Evolutionary conservation across 2,888 invertebrate species (phyloP), one percentile per base, ranked within the genome.

Genomic region (Abrostola triplasia): DNA sequence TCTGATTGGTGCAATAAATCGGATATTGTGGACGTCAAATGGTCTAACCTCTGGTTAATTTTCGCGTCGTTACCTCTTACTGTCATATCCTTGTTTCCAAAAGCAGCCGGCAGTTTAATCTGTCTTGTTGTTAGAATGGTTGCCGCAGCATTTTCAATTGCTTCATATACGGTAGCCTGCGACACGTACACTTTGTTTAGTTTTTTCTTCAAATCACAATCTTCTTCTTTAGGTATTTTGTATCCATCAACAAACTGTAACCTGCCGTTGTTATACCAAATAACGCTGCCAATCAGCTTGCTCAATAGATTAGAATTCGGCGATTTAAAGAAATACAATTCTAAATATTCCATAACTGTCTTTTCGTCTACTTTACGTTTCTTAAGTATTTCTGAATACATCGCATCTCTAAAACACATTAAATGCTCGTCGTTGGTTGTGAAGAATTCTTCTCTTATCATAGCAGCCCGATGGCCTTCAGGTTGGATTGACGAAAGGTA

Each of bases 11-110:
- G n/a, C 12, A 60, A 40, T 9, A 68, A 40, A n/a, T 53, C 47
- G 2, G 50, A 11, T 0, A 61, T 12, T 60, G 37, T 56, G 1
- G 49, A 41, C 36, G 36, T 53, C 9, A 67, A 42, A 36, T 44
- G 24, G 0, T 67, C 40, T 42, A 60, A 40, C 8, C 40, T 42
- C 0, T 38, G 54, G 37, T 58, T 62, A 38, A 58, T 44, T 37
- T 62, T 69, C 1, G 11, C 36, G 10, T 60, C 49, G 10, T 52
- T 63, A 1, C 75, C 71, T 52, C 64, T 62, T 37, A 77, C 41
- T n/a, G 61, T 62, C 36, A 77, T 41, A 40, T 77, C 75, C n/a
- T 44, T 52, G 44, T 77, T 77, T 12, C 77, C 77, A 55, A 77
- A 77, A 9, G 60, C 36, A 10, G n/a, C n/a, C 5, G 76, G 74